These are phyloP conservation scores for Sciurus vulgaris DNA, from an alignment of 2,797 vertebrate species.

Conservation along the genomic window DNA sequence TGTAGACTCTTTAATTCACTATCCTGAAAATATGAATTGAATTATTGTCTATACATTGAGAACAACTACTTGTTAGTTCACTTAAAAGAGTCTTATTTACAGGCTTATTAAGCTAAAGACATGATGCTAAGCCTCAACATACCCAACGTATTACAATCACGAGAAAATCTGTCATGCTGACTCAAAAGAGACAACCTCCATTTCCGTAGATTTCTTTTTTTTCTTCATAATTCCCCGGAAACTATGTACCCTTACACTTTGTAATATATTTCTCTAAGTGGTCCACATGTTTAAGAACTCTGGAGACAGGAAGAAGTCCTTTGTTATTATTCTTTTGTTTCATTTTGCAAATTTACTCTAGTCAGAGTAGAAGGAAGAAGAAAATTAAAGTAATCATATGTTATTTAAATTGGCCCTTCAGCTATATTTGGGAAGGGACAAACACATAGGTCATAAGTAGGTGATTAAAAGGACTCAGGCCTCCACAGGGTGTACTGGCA, in stretches of 20 bases:
- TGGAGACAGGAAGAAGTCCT: slow-evolving; percentile 16
- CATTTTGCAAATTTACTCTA: slow-evolving; percentile 39
- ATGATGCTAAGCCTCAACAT: background rate
- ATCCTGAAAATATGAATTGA: background rate
- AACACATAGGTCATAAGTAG: background rate
- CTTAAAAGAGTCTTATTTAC: background rate
- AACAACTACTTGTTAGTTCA: background rate
- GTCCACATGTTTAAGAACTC: background rate
- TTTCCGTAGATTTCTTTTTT: background rate
- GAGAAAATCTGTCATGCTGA: background rate
- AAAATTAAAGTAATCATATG: background rate
- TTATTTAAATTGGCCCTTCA: background rate
- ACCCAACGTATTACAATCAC: background rate
- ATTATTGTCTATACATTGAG: background rate
- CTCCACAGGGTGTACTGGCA: background rate
- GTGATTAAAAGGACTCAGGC: background rate
- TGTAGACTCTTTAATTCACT: slow-evolving; percentile 7
- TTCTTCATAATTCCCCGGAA: background rate
- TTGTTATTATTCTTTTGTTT: background rate
- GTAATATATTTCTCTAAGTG: slow-evolving; percentile 37
- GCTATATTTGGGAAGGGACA: slow-evolving; percentile 3
- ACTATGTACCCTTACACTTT: background rate
- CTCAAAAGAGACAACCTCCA: background rate
- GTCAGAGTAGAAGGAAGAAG: background rate
- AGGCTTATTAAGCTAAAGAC: background rate